A percentile compares a stretch with the other conserved stretches of the same genome.
These are phyloP conservation scores for Ornithoptera alexandrae DNA, from an alignment of 2,888 invertebrate genomes.

Conservation along the genomic window DNA sequence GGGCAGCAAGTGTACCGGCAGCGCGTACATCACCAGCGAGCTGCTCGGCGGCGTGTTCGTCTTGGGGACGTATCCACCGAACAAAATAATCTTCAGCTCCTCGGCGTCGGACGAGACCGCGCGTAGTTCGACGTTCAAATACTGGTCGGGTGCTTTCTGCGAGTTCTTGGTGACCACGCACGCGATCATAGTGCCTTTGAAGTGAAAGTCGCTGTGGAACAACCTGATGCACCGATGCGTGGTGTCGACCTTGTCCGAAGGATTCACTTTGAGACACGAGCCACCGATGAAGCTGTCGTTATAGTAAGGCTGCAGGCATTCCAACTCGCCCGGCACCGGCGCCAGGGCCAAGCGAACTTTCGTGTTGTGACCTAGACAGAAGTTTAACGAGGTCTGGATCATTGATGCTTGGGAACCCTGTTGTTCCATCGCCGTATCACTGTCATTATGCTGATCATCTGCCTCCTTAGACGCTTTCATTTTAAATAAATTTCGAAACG, in stretches of 20 bases:
- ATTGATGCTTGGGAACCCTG: conserved; percentile 34
- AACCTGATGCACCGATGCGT: conserved; percentile 50
- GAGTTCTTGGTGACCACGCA: conserved; percentile 64
- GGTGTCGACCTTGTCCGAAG: conserved; percentile 45
- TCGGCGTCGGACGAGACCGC: conserved; percentile 36
- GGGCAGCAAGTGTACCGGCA: conserved; percentile 31
- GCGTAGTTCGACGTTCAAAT: conserved; percentile 49
- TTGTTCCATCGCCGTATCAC: conserved; percentile 3
- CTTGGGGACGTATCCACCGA: conserved; percentile 41
- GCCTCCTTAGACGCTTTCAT: conserved; percentile 30
- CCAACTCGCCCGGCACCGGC: conserved; percentile 46
- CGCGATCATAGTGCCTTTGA: conserved; percentile 47
- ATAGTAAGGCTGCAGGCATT: conserved; percentile 58
- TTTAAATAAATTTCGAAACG: conserved; percentile 39
- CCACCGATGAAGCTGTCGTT: conserved; percentile 77
- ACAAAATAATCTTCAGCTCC: conserved; percentile 40
- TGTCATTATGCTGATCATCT: conserved; percentile 10
- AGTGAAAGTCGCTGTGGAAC: conserved; percentile 60
- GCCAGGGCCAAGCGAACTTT: conserved; percentile 45
- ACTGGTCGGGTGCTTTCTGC: conserved; percentile 42
- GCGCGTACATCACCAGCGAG: conserved; percentile 38
- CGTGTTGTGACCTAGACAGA: conserved; percentile 40
- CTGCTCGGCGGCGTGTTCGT: conserved; percentile 25
- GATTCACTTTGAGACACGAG: conserved; percentile 68
- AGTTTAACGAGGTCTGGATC: conserved; percentile 44